These are phyloP conservation scores for Cyprinella venusta DNA, from an alignment of 2,797 vertebrate species.

Conservation along the genomic window DNA sequence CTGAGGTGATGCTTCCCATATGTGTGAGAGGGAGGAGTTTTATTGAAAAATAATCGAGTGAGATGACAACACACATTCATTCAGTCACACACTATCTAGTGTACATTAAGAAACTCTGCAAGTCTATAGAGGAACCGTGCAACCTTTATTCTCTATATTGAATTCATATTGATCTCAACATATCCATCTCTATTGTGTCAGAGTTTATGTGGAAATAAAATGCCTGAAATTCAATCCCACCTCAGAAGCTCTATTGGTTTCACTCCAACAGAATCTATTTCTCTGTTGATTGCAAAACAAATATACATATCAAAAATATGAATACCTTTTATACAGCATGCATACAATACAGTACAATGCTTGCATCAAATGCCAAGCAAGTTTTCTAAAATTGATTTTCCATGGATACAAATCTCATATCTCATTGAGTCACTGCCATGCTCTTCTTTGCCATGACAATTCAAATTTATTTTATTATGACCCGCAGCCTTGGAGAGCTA, in stretches of 20 bases:
- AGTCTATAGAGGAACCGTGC: slow-evolving; percentile 9
- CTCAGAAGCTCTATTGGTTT: neutral
- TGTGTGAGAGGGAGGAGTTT: slow-evolving; percentile 46
- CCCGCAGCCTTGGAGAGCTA: neutral
- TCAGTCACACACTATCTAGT: slow-evolving; percentile 45
- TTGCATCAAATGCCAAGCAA: neutral
- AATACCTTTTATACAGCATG: neutral
- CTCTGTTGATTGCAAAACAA: slow-evolving; percentile 19
- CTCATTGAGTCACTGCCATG: neutral
- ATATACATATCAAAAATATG: slow-evolving; percentile 4
- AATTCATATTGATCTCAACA: slow-evolving; percentile 50
- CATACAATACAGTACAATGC: neutral
- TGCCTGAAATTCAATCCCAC: slow-evolving; percentile 13
- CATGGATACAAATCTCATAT: neutral
- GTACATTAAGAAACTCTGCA: slow-evolving; percentile 62
- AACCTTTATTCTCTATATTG: slow-evolving; percentile 56
- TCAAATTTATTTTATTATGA: neutral
- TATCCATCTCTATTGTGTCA: slow-evolving; percentile 61
- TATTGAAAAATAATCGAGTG: slow-evolving; percentile 63
- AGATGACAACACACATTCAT: slow-evolving; percentile 52
- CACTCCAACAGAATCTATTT: slow-evolving; percentile 2
- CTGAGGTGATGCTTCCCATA: slow-evolving; percentile 41
- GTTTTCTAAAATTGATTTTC: slow-evolving; percentile 18
- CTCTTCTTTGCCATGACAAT: neutral
- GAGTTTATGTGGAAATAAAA: slow-evolving; percentile 38